Conservation (phyloP, 2,113 vertebrate species). For the Macroglossus sobrinus region DNA sequence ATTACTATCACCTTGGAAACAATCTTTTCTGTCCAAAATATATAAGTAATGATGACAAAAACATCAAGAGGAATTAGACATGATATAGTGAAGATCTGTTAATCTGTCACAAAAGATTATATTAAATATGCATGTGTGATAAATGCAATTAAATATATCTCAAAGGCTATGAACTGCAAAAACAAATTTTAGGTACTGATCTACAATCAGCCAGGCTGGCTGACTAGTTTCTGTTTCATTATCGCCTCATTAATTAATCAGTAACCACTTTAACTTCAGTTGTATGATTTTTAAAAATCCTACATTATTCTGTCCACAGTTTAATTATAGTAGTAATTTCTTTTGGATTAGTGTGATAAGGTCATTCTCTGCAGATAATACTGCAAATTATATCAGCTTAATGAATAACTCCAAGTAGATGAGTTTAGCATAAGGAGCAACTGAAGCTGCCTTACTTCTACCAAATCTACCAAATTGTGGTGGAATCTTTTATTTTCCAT, state of each 20-base stretch:
- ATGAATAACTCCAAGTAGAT: conserved; percentile 19
- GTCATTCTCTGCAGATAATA: conserved; percentile 40
- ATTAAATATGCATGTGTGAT: conserved; percentile 59
- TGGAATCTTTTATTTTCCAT: neutral
- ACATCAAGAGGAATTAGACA: conserved; percentile 46
- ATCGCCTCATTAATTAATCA: conserved; percentile 61
- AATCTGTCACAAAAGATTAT: conserved; percentile 34
- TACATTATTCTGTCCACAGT: conserved; percentile 19
- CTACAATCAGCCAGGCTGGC: conserved; percentile 25
- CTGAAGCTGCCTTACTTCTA: neutral
- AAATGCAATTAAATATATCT: conserved; percentile 69
- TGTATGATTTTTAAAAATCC: conserved; percentile 1
- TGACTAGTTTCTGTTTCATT: conserved; percentile 70
- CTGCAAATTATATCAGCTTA: conserved; percentile 55
- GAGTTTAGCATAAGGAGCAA: neutral
- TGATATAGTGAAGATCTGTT: neutral
- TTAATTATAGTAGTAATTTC: conserved; percentile 55
- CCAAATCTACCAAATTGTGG: neutral
- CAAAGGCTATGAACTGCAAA: conserved; percentile 49
- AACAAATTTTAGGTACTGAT: conserved; percentile 39
- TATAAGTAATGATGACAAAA: conserved; percentile 40
- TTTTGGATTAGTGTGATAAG: conserved; percentile 46
- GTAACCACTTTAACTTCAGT: conserved; percentile 43
- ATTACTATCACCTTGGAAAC: conserved; percentile 9
- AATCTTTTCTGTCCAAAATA: neutral